Base-by-base conservation (phyloP, 2,888 invertebrate genomes). In the Branchipolynoe longqiensis region DNA sequence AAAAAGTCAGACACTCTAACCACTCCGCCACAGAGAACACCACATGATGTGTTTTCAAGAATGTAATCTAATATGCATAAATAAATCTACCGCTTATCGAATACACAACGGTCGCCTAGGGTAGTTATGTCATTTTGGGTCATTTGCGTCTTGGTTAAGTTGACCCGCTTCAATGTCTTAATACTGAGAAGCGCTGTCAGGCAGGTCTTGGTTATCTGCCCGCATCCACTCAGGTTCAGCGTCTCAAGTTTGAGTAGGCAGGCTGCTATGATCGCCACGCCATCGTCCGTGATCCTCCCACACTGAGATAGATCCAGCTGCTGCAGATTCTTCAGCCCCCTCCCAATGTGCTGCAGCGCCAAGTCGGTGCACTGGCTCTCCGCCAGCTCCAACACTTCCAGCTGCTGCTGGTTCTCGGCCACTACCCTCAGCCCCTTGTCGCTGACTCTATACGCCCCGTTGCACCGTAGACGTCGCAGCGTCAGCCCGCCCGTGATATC, bases 191-290 rank as follows among this genome's bases (percentile, higher is more conserved):
- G 69, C 4, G 69, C 14, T 22, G 22, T 25, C 1, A 78, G 78
- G 48, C 78, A 48, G 12, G 78, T 12, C 12, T 48, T 54, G 25
- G 78, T 73, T 0, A 73, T 78, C 4, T 40, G 28, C 22, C n/a
- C 73, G 85, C 90, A 89, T 2, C 84, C 31, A 25, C 88, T 69
- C n/a, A 91, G 62, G 83, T 89, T 86, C 2, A 91, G 85, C 25
- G 83, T 38, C 48, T 89, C 59, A 25, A 91, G 87, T 12, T 86
- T 84, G 6, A 84, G 62, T 25, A 90, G 83, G n/a, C 90, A 89
- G 18, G 83, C 78, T 25, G 86, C 87, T 8, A 91, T 33, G 4
- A 69, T 86, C 6, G 78, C 87, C 25, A 91, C 78, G 25, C 89
- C 87, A 6, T 86, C 87, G 82, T 89, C 88, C 6, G 87, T 88